phyloP scores from a whole-genome alignment of 64 coral and sea anemone genomes.

The Trachythela sp. region DNA sequence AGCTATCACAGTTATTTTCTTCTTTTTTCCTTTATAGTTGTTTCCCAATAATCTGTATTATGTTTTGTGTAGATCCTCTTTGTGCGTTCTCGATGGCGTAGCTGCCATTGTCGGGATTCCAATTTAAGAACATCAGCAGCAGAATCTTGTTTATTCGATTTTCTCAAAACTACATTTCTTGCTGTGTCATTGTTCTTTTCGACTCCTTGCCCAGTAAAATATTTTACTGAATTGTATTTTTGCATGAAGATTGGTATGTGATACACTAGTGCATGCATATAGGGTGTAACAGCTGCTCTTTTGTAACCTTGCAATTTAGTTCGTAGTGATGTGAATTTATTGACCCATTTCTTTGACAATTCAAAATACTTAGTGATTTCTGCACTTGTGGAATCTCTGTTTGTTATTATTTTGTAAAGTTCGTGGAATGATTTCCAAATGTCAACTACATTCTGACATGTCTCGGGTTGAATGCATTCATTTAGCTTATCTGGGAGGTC shows the following conservation, averaged over 20 bases:
- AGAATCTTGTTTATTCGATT: neutral
- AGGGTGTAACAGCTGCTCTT: neutral
- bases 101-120: too few relatives aligned
- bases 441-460: slow-evolving; percentile 10
- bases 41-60: too few relatives aligned
- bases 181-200: neutral
- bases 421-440: neutral
- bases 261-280: neutral
- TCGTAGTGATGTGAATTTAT: slow-evolving; percentile 12
- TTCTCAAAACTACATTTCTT: neutral
- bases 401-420: neutral
- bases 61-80: too few relatives aligned
- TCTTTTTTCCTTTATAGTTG: too few relatives aligned
- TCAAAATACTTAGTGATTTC: neutral
- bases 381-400: slow-evolving; percentile 8
- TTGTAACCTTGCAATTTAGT: neutral
- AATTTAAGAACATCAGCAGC: neutral
- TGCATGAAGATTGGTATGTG: neutral
- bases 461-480: neutral
- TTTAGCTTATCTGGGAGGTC: neutral
- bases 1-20: too few relatives aligned
- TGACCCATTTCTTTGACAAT: slow-evolving; percentile 5
- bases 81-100: too few relatives aligned
- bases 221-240: neutral
- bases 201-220: neutral